Base-by-base conservation (phyloP, 2,113 vertebrate species). In the Hepsetus odoe region DNA sequence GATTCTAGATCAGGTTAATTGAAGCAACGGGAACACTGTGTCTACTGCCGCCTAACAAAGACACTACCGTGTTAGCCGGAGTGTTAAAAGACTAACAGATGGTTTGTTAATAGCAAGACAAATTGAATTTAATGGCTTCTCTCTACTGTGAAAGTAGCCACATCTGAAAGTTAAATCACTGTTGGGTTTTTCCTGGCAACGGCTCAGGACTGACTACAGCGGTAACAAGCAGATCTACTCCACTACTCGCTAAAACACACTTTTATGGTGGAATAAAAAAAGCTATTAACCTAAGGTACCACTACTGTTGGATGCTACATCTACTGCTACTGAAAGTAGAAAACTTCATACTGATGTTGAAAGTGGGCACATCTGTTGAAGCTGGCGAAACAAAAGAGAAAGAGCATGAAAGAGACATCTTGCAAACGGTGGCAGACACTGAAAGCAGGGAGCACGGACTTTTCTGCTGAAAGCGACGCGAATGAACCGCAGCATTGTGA, bases 291-390 rank as follows among this genome's bases (percentile, higher is more conserved):
- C n/a, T n/a, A n/a, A n/a, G n/a, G n/a, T n/a, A n/a, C n/a, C n/a
- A n/a, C n/a, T 55, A n/a, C 3, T 24, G 0, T 55, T 11, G 0
- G 1, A 1, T 24, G 64, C 65, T 65, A 71, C 22, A 22, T 69
- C 79, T 83, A 88, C 38, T 78, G 83, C 78, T 83, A 80, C 82
- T 62, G 75, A 79, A 89, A 85, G 88, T 26, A 62, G 74, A 83
- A 86, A 83, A 81, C 86, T 83, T 89, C 89, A 88, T 92, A 91
- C 90, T 91, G 87, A 85, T 84, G 80, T 76, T 85, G 67, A 81
- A 75, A 86, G 84, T 61, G 72, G 88, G 77, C 84, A 85, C 87
- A 86, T 82, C 68, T 86, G 83, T 82, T 77, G 90, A 87, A 85
- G 90, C 88, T 91, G 90, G 71, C 49, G 74, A 80, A 42, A 46